These are phyloP conservation scores for Zaprionus capensis DNA, from an alignment of 1,140 invertebrate species.

Conservation along the genomic window DNA sequence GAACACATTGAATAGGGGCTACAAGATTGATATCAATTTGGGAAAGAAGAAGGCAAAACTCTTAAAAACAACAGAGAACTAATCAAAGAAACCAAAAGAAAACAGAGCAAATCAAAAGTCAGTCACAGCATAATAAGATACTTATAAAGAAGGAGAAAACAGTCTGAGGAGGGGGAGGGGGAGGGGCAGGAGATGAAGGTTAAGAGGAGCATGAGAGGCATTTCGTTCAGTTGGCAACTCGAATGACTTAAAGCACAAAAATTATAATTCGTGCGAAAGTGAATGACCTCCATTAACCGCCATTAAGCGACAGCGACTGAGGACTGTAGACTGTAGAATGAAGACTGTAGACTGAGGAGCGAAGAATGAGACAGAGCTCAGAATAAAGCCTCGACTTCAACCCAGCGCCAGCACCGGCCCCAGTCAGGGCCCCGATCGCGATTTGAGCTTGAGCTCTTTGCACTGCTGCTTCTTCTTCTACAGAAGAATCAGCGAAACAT, in stretches of 20 bases:
- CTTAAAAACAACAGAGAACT: not conserved
- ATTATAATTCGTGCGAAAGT: constrained; percentile 82
- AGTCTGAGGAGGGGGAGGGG: not conserved
- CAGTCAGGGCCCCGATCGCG: not conserved
- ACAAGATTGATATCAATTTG: not conserved
- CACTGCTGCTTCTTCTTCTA: constrained; percentile 24
- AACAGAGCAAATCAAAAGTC: constrained; percentile 2
- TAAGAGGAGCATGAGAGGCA: constrained; percentile 34
- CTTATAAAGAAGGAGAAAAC: not conserved
- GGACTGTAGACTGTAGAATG: not conserved
- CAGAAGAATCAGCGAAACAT: constrained; percentile 48
- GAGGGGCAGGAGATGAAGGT: not conserved
- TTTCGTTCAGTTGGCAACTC: constrained; percentile 58
- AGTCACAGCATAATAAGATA: constrained; percentile 5
- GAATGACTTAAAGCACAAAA: constrained; percentile 74
- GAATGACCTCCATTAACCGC: constrained; percentile 83
- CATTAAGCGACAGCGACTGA: constrained; percentile 46
- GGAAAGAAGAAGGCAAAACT: not conserved
- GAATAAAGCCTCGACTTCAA: constrained; percentile 48
- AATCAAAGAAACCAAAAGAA: not conserved
- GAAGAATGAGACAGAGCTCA: constrained; percentile 25
- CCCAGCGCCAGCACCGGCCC: not conserved
- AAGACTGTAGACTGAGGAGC: constrained; percentile 7
- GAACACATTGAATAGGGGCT: not conserved
- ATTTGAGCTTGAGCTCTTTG: constrained; percentile 29